These are phyloP conservation scores for Zaprionus nigranus DNA, from an alignment of 1,140 invertebrate genomes.

Conservation along the genomic window DNA sequence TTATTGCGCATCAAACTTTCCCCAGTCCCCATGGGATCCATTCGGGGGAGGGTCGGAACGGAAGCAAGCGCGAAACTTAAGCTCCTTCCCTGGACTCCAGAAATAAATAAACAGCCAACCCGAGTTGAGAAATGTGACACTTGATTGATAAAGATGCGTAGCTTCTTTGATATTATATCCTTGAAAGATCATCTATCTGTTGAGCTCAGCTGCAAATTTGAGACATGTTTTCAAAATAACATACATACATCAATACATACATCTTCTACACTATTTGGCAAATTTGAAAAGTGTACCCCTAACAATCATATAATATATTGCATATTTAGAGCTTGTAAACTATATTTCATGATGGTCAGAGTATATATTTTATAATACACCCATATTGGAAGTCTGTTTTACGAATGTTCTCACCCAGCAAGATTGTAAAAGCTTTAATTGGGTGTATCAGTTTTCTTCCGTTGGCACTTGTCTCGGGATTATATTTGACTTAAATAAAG, in stretches of 20 bases:
- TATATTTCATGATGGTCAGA: not conserved
- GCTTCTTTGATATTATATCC: not conserved
- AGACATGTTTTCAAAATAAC: not conserved
- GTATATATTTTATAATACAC: not conserved
- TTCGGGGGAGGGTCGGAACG: not conserved
- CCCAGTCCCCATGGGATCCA: slow-evolving; percentile 6
- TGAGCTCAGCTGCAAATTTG: not conserved
- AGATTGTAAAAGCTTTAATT: not conserved
- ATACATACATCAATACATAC: not conserved
- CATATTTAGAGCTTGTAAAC: not conserved
- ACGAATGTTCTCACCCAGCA: not conserved
- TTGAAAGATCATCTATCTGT: not conserved
- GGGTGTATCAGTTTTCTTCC: slow-evolving; percentile 4
- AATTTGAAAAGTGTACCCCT: not conserved
- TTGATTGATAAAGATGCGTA: not conserved
- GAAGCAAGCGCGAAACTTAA: not conserved
- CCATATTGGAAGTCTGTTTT: not conserved
- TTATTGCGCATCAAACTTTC: slow-evolving; percentile 8
- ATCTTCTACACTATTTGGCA: too few species aligned
- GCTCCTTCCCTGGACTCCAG: not conserved
- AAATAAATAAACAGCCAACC: not conserved
- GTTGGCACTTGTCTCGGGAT: slow-evolving; percentile 1
- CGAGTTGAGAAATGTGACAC: not conserved
- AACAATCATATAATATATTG: not conserved
- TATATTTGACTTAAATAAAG: slow-evolving; percentile 9